These are phyloP conservation scores for Aethes cnicana DNA, from an alignment of 2,888 invertebrate genomes.

Conservation along the genomic window DNA sequence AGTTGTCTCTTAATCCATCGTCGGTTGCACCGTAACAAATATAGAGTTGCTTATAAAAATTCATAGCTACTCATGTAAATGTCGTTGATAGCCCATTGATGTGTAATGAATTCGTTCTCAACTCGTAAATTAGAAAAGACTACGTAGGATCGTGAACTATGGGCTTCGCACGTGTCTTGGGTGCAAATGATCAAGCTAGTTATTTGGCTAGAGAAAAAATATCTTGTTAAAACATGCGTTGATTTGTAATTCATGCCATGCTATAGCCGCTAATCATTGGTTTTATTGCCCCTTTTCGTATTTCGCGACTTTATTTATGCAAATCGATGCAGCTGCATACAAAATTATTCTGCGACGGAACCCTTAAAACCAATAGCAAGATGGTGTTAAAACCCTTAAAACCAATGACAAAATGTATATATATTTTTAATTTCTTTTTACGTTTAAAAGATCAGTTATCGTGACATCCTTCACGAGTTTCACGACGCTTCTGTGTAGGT, in stretches of 20 bases:
- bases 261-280: constrained; percentile 18
- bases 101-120: constrained; percentile 21
- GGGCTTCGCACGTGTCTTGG: constrained; percentile 14
- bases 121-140: constrained; percentile 25
- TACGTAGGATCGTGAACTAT: constrained; percentile 10
- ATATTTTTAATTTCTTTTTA: too few relatives aligned
- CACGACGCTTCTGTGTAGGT: too few relatives aligned
- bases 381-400: too few relatives aligned
- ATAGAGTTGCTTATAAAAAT: too few relatives aligned
- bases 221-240: constrained; percentile 4
- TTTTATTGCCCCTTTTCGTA: constrained; percentile 41
- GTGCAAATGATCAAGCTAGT: background rate
- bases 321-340: constrained; percentile 34
- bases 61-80: background rate
- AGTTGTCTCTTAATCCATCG: background rate
- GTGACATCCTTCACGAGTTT: too few relatives aligned
- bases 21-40: too few relatives aligned
- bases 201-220: constrained; percentile 3
- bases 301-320: constrained; percentile 42
- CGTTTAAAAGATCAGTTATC: too few relatives aligned
- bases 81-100: background rate
- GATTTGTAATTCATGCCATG: constrained; percentile 31
- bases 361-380: background rate
- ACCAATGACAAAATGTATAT: too few relatives aligned
- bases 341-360: background rate